Percentiles rank a stretch among this genome's conserved stretches.
These are phyloP conservation scores for Alouatta palliata DNA, from an alignment of 2,113 vertebrate genomes.

Conservation along the genomic window DNA sequence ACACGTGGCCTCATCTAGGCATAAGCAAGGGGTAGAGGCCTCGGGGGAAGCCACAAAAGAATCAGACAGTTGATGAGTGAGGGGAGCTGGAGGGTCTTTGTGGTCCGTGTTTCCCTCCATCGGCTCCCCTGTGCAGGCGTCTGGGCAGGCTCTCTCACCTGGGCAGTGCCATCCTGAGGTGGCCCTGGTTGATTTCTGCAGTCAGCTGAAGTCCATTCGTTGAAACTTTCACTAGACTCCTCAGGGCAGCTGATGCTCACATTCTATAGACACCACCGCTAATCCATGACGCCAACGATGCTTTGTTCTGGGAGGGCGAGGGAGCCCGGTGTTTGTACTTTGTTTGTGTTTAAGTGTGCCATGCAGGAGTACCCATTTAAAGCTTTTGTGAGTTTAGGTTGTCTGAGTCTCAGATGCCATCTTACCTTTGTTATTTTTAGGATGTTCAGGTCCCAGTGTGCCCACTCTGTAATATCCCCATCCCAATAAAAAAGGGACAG, in stretches of 20 bases:
- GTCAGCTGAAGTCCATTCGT: fast-evolving
- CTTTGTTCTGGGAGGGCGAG: fast-evolving
- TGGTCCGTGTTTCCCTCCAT: not conserved
- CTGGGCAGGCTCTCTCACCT: too few relatives aligned
- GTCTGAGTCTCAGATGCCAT: not conserved
- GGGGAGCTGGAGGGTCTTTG: not conserved
- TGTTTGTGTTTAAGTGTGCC: fast-evolving
- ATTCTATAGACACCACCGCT: not conserved
- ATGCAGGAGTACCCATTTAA: fast-evolving
- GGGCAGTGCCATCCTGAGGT: not conserved
- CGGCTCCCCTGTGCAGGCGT: not conserved
- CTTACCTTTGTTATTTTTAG: conserved; percentile 75
- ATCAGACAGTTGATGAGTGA: not conserved
- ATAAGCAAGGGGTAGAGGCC: not conserved
- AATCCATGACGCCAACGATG: too few relatives aligned
- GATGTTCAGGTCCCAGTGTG: conserved; percentile 95
- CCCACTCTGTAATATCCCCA: conserved; percentile 90
- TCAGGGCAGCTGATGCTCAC: fast-evolving
- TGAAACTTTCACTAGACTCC: not conserved
- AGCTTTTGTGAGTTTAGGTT: not conserved
- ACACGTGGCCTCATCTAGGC: fast-evolving
- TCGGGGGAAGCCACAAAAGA: not conserved
- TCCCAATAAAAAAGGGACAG: conserved; percentile 91
- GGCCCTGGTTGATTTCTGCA: fast-evolving
- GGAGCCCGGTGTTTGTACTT: too few relatives aligned